These are phyloP conservation scores for Plectropomus leopardus DNA, from an alignment of 2,113 vertebrate species.

Conservation along the genomic window DNA sequence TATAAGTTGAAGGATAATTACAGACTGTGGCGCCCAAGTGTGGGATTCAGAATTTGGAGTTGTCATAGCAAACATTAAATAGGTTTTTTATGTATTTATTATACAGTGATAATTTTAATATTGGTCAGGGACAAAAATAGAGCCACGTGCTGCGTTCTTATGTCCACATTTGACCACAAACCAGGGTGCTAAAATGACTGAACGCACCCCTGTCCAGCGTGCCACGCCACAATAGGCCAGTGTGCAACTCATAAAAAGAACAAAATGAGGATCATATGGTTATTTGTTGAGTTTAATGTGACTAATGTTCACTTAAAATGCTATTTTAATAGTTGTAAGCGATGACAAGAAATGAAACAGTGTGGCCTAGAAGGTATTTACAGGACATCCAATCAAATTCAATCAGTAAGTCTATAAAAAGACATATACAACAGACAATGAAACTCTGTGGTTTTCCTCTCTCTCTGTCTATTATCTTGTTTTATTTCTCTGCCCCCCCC, in stretches of 20 bases:
- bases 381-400: conserved; percentile 18
- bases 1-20: conserved; percentile 54
- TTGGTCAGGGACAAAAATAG: conserved; percentile 33
- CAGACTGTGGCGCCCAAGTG: conserved; percentile 26
- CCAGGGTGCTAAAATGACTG: conserved; percentile 31
- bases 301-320: background rate
- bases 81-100: conserved; percentile 28
- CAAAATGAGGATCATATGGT: conserved; percentile 18
- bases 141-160: background rate
- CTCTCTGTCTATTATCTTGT: background rate
- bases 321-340: background rate
- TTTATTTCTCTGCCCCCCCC: conserved; percentile 31
- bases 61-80: conserved; percentile 55
- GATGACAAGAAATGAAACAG: conserved; percentile 27
- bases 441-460: conserved; percentile 7
- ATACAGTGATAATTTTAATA: conserved; percentile 30
- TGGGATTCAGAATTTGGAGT: conserved; percentile 23
- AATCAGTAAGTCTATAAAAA: conserved; percentile 7
- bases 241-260: background rate
- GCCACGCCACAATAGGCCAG: conserved; percentile 3
- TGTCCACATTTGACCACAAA: conserved; percentile 23
- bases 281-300: conserved; percentile 29
- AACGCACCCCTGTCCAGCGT: conserved; percentile 5
- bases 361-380: conserved; percentile 15
- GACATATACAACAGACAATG: background rate